Percentiles rank a stretch among this genome's conserved stretches.
Evolutionary conservation across 2,888 invertebrate genomes (phyloP).

Genomic region (Nezara viridula): DNA sequence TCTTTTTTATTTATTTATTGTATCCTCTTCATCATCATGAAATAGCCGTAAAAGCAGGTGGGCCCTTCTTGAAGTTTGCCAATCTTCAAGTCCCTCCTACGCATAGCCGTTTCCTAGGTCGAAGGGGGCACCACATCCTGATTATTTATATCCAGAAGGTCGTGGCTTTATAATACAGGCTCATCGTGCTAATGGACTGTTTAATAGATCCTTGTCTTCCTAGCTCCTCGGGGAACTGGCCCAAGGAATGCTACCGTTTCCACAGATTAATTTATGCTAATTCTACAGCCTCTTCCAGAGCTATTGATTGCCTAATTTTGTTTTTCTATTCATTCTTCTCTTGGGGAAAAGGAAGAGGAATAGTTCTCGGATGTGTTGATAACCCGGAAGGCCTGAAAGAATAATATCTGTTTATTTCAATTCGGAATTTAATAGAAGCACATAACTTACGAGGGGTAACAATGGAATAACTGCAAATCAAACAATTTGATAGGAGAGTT

Average conservation of each 20-base stretch:
- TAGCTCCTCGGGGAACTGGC: not conserved
- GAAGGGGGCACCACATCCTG: not conserved
- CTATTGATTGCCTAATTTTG: not conserved
- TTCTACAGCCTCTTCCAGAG: not conserved
- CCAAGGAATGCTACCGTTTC: slow-evolving; percentile 37
- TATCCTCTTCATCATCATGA: no score
- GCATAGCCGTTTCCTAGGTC: not conserved
- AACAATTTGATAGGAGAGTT: no score
- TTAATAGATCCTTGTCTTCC: slow-evolving; percentile 44
- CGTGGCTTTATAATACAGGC: slow-evolving; percentile 2
- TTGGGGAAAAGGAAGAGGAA: not conserved
- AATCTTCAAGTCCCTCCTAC: not conserved
- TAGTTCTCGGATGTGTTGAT: not conserved
- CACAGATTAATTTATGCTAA: slow-evolving; percentile 42
- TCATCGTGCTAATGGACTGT: slow-evolving; percentile 20
- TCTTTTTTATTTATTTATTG: no score
- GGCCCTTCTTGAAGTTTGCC: no score
- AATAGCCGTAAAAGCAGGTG: no score
- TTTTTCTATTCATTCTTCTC: not conserved
- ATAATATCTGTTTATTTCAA: no score
- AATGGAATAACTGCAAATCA: no score
- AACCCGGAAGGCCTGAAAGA: no score
- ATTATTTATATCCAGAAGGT: slow-evolving; percentile 32
- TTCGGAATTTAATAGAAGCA: no score
- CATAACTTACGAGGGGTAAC: no score